phyloP scores from a whole-genome alignment of 2,888 invertebrate species.

The Beris chalybata region DNA sequence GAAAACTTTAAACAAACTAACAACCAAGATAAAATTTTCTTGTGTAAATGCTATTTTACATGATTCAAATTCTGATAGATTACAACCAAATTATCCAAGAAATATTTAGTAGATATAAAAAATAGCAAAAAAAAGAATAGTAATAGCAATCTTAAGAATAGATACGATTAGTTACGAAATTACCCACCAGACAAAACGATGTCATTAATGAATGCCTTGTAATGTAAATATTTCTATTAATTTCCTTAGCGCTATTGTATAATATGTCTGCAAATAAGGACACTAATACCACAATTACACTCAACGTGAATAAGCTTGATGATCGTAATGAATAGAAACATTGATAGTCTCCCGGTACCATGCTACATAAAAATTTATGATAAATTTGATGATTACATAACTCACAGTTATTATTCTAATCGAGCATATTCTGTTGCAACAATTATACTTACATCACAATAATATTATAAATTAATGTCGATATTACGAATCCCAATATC shows the following conservation, averaged over 20 bases:
- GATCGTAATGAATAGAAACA: conserved; percentile 15
- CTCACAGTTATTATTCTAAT: background rate
- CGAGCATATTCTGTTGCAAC: background rate
- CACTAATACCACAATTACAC: conserved; percentile 4
- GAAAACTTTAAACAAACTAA: too few relatives aligned
- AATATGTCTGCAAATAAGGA: conserved; percentile 6
- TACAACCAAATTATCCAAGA: too few relatives aligned
- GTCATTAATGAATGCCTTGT: background rate
- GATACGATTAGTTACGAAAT: background rate
- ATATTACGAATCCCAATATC: conserved; percentile 60
- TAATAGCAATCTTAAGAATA: background rate
- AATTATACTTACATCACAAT: conserved; percentile 62
- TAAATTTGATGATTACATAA: background rate
- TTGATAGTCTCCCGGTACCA: conserved; percentile 11
- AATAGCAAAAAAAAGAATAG: too few relatives aligned
- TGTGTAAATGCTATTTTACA: too few relatives aligned
- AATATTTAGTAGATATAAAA: too few relatives aligned
- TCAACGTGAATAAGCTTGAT: conserved; percentile 10
- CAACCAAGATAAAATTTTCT: too few relatives aligned
- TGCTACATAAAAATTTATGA: background rate
- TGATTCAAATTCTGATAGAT: too few relatives aligned
- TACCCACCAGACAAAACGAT: background rate
- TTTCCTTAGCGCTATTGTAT: conserved; percentile 11
- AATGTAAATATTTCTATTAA: too few relatives aligned
- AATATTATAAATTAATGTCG: conserved; percentile 62